A percentile compares a stretch with the other conserved stretches of the same genome.
These are phyloP conservation scores for Hemibagrus wyckioides DNA, from an alignment of 2,113 vertebrate genomes.

Conservation along the genomic window DNA sequence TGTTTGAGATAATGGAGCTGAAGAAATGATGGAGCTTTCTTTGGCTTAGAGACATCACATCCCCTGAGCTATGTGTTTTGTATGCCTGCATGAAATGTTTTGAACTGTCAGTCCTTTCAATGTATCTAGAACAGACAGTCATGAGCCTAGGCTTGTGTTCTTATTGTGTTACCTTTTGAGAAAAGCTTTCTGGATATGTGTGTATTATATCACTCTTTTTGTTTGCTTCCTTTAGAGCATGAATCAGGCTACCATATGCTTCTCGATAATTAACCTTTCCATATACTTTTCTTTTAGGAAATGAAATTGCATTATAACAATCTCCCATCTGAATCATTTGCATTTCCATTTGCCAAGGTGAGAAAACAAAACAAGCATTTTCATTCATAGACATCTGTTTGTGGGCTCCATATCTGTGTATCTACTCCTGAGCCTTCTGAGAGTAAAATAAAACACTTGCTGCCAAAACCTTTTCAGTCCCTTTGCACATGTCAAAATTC, in stretches of 20 bases:
- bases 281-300: not conserved
- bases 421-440: not conserved
- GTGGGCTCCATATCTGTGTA: too few relatives aligned
- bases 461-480: not conserved
- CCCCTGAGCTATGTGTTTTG: not conserved
- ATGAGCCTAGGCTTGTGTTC: not conserved
- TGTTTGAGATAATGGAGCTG: not conserved
- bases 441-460: not conserved
- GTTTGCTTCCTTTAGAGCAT: not conserved
- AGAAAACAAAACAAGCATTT: too few relatives aligned
- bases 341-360: too few relatives aligned
- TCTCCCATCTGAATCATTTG: not conserved
- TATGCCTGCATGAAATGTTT: not conserved
- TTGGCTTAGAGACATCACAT: not conserved
- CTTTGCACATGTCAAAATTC: not conserved
- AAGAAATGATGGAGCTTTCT: not conserved
- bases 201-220: not conserved
- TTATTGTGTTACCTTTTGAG: not conserved
- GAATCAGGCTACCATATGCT: not conserved
- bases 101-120: not conserved
- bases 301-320: not conserved
- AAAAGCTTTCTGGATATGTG: not conserved
- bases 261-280: not conserved
- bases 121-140: not conserved
- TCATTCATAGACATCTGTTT: too few relatives aligned